These are phyloP conservation scores for Manis crassicaudata DNA, from an alignment of 2,797 vertebrate species.

Conservation along the genomic window DNA sequence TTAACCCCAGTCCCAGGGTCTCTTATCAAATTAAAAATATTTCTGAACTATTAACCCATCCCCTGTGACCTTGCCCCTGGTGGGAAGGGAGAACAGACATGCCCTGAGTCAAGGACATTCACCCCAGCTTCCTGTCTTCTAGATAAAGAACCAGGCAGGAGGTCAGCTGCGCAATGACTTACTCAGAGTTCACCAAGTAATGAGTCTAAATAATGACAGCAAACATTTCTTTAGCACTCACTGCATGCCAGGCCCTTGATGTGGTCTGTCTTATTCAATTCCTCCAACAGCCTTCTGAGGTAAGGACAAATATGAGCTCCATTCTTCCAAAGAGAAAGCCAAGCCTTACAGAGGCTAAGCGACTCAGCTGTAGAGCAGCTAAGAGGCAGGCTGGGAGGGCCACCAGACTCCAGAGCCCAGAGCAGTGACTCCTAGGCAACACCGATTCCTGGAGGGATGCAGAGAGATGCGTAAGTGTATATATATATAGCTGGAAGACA, in stretches of 20 bases:
- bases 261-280: background rate
- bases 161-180: background rate
- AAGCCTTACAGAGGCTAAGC: background rate
- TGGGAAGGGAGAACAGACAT: background rate
- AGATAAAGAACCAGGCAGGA: background rate
- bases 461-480: background rate
- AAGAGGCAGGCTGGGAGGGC: background rate
- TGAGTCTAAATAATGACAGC: background rate
- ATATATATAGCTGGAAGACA: background rate
- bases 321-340: constrained; percentile 3
- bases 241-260: background rate
- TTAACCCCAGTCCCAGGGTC: background rate
- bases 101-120: background rate
- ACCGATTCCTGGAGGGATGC: background rate
- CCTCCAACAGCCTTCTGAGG: background rate
- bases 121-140: background rate
- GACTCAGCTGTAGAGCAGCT: background rate
- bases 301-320: background rate
- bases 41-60: background rate
- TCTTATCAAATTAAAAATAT: background rate
- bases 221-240: background rate
- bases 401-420: background rate
- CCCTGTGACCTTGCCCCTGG: background rate
- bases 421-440: background rate
- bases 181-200: background rate